A percentile compares a stretch with the other conserved stretches of the same genome.
Evolutionary conservation across 2,888 invertebrate genomes (phyloP).

Genomic region (Eledona agricola): DNA sequence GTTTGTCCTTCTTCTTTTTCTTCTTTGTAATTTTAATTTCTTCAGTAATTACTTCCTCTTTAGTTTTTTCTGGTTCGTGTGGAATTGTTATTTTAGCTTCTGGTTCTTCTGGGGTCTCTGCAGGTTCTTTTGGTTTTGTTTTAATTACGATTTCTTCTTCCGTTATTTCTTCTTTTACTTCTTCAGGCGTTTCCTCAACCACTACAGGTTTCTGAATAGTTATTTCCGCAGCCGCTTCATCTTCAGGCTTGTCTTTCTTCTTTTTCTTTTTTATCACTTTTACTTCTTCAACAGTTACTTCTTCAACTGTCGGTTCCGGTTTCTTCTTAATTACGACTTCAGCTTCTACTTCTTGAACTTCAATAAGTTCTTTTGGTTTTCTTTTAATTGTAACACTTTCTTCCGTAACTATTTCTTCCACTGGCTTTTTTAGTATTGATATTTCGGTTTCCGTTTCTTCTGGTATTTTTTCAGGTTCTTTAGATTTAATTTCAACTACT

Average conservation of each 20-base stretch:
- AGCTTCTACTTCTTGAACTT: constrained; percentile 64
- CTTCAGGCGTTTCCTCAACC: constrained; percentile 17
- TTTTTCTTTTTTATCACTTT: constrained; percentile 50
- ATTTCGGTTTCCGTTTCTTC: constrained; percentile 61
- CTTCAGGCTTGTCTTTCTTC: constrained; percentile 41
- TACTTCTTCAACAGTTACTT: constrained; percentile 49
- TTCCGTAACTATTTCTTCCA: constrained; percentile 45
- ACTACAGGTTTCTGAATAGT: constrained; percentile 19
- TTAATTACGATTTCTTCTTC: constrained; percentile 39
- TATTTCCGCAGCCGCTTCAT: constrained; percentile 25
- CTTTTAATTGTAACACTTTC: constrained; percentile 66
- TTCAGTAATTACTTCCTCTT: constrained; percentile 56
- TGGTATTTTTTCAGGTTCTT: constrained; percentile 40
- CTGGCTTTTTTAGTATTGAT: constrained; percentile 59
- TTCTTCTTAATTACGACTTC: constrained; percentile 68
- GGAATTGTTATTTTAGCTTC: constrained; percentile 49
- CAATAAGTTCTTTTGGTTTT: constrained; percentile 59
- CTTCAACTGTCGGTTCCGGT: constrained; percentile 39
- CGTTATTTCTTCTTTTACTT: constrained; percentile 32
- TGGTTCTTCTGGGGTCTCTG: constrained; percentile 37
- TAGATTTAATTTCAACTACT: constrained; percentile 42
- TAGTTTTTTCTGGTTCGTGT: constrained; percentile 50
- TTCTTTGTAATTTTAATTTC: constrained; percentile 34
- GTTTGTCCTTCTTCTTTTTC: constrained; percentile 41
- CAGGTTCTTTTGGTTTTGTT: constrained; percentile 42